Evolutionary conservation across 2,113 vertebrate species (phyloP).

Genomic region (Halcyon malimbica): DNA sequence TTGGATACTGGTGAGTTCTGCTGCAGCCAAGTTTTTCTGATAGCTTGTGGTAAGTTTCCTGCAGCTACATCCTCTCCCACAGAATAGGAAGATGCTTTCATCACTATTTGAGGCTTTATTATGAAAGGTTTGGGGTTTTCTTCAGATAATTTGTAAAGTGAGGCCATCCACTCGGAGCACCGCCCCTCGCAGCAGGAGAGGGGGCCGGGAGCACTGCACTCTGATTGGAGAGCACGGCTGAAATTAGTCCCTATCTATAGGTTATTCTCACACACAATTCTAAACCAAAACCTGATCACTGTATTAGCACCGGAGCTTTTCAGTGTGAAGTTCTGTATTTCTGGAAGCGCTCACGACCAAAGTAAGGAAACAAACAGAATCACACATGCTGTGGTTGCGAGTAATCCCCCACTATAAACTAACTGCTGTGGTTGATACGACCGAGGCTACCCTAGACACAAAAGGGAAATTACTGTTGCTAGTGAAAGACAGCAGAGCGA

Average conservation of each 20-base stretch:
- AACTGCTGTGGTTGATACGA: fast-evolving
- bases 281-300: not conserved
- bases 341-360: fast-evolving
- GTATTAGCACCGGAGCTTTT: not conserved
- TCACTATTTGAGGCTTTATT: not conserved
- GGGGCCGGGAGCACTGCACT: fast-evolving
- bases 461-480: not conserved
- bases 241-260: fast-evolving
- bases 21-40: not conserved
- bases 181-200: fast-evolving
- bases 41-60: not conserved
- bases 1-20: fast-evolving
- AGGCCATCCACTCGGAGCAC: not conserved
- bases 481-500: not conserved
- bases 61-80: not conserved
- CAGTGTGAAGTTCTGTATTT: not conserved
- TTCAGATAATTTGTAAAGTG: fast-evolving
- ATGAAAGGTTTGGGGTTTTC: not conserved
- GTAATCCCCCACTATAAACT: fast-evolving
- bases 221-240: fast-evolving
- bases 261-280: not conserved
- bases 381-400: fast-evolving
- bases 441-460: not conserved
- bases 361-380: not conserved
- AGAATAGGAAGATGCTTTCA: not conserved